A percentile compares a stretch with the other conserved stretches of the same genome.
Conservation (phyloP, 2,113 vertebrate species). For the Solea solea region DNA sequence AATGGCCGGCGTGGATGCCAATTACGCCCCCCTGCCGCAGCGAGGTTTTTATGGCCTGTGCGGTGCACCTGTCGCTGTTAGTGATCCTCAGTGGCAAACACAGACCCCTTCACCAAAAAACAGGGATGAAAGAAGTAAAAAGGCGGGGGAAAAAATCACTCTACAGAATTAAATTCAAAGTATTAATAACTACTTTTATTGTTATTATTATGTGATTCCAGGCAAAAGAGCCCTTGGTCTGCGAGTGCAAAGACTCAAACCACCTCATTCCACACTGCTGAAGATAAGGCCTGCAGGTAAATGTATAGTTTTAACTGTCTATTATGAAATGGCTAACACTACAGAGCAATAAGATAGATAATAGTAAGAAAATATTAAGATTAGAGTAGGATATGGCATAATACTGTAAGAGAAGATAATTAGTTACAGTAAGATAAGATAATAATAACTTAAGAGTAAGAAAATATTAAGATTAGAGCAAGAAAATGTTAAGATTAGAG, state of each 20-base stretch:
- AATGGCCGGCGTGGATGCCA: constrained; percentile 55
- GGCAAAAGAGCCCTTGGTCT: not conserved
- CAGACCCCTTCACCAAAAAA: constrained; percentile 10
- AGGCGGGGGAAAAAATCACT: no score
- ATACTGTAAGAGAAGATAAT: no score
- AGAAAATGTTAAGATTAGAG: no score
- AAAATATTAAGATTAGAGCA: no score
- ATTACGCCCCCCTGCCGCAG: constrained; percentile 47
- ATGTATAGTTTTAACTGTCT: not conserved
- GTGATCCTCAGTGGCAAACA: constrained; percentile 56
- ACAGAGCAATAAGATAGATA: no score
- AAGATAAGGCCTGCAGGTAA: constrained; percentile 23
- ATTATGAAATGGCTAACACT: no score
- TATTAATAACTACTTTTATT: not conserved
- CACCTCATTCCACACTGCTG: constrained; percentile 8
- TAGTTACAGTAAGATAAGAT: no score
- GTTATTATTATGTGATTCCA: not conserved
- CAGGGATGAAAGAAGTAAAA: no score
- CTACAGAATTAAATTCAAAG: no score
- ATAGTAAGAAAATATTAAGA: no score
- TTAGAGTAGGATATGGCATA: no score
- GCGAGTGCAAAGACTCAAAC: not conserved
- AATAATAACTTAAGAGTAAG: no score
- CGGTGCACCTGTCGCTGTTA: constrained; percentile 82
- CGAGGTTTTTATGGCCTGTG: constrained; percentile 62